Evolutionary conservation across 2,888 invertebrate genomes (phyloP).

Genomic region (Diachrysia chrysitis): DNA sequence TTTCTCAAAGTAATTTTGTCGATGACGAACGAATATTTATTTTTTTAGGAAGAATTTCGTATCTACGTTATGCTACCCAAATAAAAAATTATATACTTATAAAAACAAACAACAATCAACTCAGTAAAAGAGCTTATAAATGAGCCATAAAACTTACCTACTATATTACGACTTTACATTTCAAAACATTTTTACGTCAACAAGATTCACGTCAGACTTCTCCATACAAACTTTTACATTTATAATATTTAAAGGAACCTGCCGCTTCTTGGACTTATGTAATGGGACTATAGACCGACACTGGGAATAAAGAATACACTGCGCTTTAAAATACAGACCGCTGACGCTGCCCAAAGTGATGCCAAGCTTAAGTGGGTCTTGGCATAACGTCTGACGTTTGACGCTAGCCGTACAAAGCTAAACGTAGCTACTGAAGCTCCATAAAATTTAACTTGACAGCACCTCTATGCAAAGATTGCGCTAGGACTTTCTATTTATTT

Average conservation of each 20-base stretch:
- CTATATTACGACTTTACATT: neutral
- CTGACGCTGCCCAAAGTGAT: constrained; percentile 1
- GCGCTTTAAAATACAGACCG: constrained; percentile 17
- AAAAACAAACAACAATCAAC: neutral
- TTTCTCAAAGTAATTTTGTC: too few species aligned
- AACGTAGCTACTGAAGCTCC: neutral
- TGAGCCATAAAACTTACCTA: neutral
- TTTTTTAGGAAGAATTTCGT: too few species aligned
- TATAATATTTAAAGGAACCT: neutral
- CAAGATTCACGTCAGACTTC: neutral
- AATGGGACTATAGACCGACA: constrained; percentile 5
- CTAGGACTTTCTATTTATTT: neutral
- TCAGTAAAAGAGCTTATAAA: neutral
- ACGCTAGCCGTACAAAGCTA: neutral
- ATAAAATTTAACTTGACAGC: neutral
- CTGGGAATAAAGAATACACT: constrained; percentile 6
- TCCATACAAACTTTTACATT: neutral
- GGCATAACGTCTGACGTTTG: constrained; percentile 3
- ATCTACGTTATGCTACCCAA: too few species aligned
- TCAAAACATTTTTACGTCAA: neutral
- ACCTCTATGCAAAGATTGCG: neutral
- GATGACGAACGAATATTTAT: too few species aligned
- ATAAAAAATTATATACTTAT: too few species aligned
- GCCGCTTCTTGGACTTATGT: neutral
- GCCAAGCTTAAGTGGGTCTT: constrained; percentile 9